Conservation (phyloP, 2,888 invertebrate species). For the Smittia sp. region DNA sequence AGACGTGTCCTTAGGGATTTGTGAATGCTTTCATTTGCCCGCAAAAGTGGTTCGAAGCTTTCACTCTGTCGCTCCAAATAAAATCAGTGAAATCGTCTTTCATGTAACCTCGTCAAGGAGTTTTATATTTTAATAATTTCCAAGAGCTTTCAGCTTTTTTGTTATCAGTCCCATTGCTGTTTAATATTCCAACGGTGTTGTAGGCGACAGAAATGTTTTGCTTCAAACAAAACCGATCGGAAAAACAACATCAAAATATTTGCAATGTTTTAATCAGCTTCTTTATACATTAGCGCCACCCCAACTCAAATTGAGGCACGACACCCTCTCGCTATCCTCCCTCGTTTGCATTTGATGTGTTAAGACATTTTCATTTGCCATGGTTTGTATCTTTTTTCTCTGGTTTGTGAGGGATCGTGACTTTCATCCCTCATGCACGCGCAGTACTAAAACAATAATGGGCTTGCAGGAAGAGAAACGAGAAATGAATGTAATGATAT, state of each 20-base stretch:
- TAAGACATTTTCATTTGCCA: constrained; percentile 24
- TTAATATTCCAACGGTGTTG: constrained; percentile 1
- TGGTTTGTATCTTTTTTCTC: constrained; percentile 17
- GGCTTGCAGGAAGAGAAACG: neutral
- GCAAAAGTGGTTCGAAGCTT: too few relatives aligned
- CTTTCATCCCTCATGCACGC: neutral
- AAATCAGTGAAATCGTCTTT: too few relatives aligned
- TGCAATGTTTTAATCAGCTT: constrained; percentile 11
- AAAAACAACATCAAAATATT: neutral
- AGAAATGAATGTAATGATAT: constrained; percentile 6
- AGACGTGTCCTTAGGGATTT: too few relatives aligned
- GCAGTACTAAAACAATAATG: neutral
- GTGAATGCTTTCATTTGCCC: too few relatives aligned
- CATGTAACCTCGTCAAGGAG: too few relatives aligned
- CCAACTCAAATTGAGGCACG: neutral
- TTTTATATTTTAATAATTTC: too few relatives aligned
- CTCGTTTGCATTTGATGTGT: neutral
- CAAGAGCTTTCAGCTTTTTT: too few relatives aligned
- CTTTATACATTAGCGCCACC: constrained; percentile 12
- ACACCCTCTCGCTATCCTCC: neutral
- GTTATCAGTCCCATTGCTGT: neutral
- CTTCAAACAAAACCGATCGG: neutral
- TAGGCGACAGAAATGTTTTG: neutral
- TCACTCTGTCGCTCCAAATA: too few relatives aligned
- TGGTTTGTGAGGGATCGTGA: neutral